These are phyloP conservation scores for Eurytoma californica DNA, from an alignment of 2,888 invertebrate species.

Conservation along the genomic window DNA sequence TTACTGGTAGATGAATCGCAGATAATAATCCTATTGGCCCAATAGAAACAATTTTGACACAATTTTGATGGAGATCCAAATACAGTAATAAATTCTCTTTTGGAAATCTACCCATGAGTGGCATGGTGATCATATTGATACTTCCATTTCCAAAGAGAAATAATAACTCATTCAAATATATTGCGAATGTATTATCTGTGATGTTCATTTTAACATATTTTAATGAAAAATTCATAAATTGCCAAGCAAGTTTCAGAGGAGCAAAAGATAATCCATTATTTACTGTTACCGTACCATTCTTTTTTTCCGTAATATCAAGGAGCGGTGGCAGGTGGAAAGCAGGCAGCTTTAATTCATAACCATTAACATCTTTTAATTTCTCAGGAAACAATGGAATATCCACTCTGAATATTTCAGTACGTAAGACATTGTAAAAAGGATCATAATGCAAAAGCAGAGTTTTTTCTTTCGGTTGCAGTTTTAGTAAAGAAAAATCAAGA, in stretches of 20 bases:
- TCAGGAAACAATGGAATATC: background rate
- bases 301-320: background rate
- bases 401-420: background rate
- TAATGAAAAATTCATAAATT: background rate
- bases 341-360: background rate
- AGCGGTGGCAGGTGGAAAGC: background rate
- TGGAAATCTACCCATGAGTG: background rate
- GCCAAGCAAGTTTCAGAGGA: background rate
- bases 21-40: background rate
- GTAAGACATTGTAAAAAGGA: background rate
- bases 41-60: background rate
- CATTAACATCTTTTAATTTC: background rate
- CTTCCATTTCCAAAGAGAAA: background rate
- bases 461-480: background rate
- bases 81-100: background rate
- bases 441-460: background rate
- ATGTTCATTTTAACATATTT: background rate
- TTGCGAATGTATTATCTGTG: background rate
- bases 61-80: background rate
- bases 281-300: background rate
- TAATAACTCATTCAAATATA: background rate
- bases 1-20: background rate
- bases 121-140: background rate
- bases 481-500: slow-evolving; percentile 3
- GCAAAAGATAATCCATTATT: background rate